Base-by-base conservation (phyloP, 53 echinoderm and acorn worm species). In the Mesocentrotus franciscanus region DNA sequence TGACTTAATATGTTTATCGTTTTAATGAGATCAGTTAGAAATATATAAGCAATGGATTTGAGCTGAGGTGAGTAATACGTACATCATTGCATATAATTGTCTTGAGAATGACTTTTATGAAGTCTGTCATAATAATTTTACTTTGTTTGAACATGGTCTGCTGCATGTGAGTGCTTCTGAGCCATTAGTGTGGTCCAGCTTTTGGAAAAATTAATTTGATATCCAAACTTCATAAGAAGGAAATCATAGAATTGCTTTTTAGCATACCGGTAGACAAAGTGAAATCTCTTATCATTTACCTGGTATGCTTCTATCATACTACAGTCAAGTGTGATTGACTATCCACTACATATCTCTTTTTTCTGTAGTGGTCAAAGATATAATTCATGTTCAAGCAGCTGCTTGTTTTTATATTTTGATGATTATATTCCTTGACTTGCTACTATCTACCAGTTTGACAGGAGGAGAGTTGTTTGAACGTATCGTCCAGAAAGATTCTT, bases 401-500 rank as follows among this genome's bases (percentile, higher is more conserved):
- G 32, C 74, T 74, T 30, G 30, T 30, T 74, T 5, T 11, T 29
- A 74, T 30, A 30, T 32, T 32, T 74, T 26, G 32, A 29, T 74
- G 32, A 32, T 57, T 58, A 29, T 58, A 18, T 87, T 87, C 87
- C 87, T 87, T 87, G 57, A 87, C 87, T 13, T 29, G n/a, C 57
- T 58, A 3, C 87, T 7, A 85, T 18, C 56, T 56, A 8, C 11
- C 98, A 99, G 99, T 36, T 98, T 99, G 94, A 97, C 97, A 39
- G 99, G 99, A 10, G 99, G 99, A 36, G 99, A 99, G 78, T 97
- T 99, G 90, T 99, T 99, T 97, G 99, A 99, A 94, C 92, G 97
- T 14, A 99, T 99, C 72, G 97, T 99, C 56, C 95, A 97, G 49
- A 96, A 97, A 42, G 99, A 99, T 60, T 95, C 96, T 94, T 96